Evolutionary conservation across 2,888 invertebrate species (phyloP), one percentile per base, ranked within the genome.

Genomic region (Scaptomyza reducta): DNA sequence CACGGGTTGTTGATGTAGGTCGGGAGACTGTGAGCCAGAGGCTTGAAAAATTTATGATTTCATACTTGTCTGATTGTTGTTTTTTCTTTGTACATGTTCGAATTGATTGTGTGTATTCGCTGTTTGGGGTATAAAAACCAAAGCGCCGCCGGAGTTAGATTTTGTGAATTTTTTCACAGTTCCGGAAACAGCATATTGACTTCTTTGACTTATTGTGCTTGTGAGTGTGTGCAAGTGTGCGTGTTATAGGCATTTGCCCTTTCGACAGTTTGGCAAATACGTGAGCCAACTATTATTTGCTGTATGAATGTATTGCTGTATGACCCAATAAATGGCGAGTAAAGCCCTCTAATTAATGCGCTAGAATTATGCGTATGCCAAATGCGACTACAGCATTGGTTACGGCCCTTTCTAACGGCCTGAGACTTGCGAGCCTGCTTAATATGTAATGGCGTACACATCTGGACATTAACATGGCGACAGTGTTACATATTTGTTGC

Each of bases 291-390:
- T 70, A 72, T 67, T 71, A 72, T 77, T 69, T 67, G 68, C 57
- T 35, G 22, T 42, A 53, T 63, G 64, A 65, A 70, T 67, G n/a
- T n/a, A n/a, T n/a, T n/a, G n/a, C n/a, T 77, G 63, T 80, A 63
- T 66, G 72, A 60, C 27, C 78, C 81, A 74, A 86, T 86, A 86
- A 74, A 86, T 83, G 81, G 68, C 72, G 70, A 84, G 84, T 80
- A 80, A 86, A 86, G 81, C 64, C 61, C 56, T 70, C 70, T 77
- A 86, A 82, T 83, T 84, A 82, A 86, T 83, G 72, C 80, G 80
- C 59, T 67, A 63, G 72, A 70, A 72, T 80, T 14, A 81, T 86
- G 84, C 71, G 68, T 58, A 62, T 65, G 64, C 71, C 87, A 53
- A 75, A 67, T 82, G 77, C 61, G 72, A 54, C 65, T n/a, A 41